These are phyloP conservation scores for Delichon dasypus DNA, from an alignment of 2,797 vertebrate genomes.

Conservation along the genomic window DNA sequence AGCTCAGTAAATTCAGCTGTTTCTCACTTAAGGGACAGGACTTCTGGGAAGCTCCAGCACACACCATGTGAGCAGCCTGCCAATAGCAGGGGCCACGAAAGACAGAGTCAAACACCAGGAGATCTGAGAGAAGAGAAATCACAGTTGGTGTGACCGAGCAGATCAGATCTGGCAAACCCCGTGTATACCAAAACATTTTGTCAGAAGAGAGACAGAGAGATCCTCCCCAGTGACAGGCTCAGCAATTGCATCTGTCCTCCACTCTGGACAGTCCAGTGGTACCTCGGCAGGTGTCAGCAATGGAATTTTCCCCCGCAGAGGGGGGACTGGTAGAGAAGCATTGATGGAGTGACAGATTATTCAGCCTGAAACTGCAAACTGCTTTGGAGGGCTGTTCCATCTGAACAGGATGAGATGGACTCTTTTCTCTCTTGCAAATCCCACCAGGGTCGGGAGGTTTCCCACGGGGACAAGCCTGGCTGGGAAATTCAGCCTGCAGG, in stretches of 20 bases:
- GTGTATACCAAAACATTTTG: fast-evolving
- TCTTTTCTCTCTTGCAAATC: neutral
- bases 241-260: fast-evolving
- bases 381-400: neutral
- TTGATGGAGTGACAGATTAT: neutral
- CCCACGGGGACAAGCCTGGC: neutral
- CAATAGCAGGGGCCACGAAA: neutral
- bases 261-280: neutral
- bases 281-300: fast-evolving
- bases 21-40: neutral
- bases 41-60: neutral
- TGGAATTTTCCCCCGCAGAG: neutral
- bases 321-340: neutral
- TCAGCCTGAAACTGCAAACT: neutral
- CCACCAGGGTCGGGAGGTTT: neutral
- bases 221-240: fast-evolving
- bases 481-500: neutral
- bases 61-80: neutral
- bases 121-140: neutral
- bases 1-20: neutral
- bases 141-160: neutral
- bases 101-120: neutral
- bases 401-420: neutral
- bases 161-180: neutral
- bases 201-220: neutral